Evolutionary conservation across 2,888 invertebrate genomes (phyloP).

Genomic region (Lasius fuliginosus): DNA sequence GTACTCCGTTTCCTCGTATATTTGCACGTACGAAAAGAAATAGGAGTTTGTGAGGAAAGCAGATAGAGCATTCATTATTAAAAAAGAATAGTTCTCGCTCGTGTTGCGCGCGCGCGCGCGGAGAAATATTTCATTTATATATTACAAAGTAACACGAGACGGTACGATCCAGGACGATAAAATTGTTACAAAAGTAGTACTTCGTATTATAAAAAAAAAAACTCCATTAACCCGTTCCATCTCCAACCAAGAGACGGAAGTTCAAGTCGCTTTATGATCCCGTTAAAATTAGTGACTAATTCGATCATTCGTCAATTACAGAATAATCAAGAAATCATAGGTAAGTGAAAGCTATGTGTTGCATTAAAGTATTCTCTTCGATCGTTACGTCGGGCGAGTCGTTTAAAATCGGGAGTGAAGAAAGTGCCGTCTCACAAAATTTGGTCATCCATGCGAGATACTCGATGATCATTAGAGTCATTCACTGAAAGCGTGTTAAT

Average conservation of each 20-base stretch:
- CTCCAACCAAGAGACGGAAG: neutral
- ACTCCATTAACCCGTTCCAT: neutral
- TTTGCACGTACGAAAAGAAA: conserved; percentile 21
- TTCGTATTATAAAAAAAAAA: neutral
- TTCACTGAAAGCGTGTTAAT: neutral
- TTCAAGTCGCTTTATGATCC: conserved; percentile 14
- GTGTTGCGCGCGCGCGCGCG: neutral
- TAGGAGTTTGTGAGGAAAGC: conserved; percentile 2
- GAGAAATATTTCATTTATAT: conserved; percentile 33
- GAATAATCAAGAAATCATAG: conserved; percentile 1
- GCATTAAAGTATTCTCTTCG: neutral
- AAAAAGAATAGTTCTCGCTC: conserved; percentile 27
- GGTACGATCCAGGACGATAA: neutral
- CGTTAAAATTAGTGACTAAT: conserved; percentile 22
- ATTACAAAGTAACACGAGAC: conserved; percentile 31
- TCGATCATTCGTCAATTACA: neutral
- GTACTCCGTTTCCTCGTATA: conserved; percentile 37
- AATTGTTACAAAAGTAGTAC: conserved; percentile 16
- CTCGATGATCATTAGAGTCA: conserved; percentile 39
- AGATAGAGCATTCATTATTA: conserved; percentile 36
- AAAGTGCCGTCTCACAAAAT: conserved; percentile 20
- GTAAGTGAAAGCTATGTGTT: conserved; percentile 22
- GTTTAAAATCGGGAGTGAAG: neutral
- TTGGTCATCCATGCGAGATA: neutral
- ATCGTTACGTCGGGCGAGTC: neutral